Evolutionary conservation across 2,888 invertebrate species (phyloP), one percentile per base, ranked within the genome.

Genomic region (Conistra vaccinii): DNA sequence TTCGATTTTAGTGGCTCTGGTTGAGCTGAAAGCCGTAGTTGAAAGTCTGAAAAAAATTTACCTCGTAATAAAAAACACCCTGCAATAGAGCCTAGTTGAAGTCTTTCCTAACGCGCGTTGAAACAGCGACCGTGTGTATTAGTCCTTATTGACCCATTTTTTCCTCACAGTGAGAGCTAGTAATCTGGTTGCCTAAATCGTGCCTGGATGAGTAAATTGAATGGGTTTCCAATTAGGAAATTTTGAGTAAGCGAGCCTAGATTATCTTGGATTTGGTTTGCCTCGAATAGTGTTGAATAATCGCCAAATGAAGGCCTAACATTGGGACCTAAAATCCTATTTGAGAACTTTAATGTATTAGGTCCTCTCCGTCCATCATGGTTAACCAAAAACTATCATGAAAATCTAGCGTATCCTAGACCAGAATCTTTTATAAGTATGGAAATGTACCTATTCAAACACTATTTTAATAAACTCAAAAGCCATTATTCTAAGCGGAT

Each of bases 201-300:
- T 55, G 23, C 45, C 45, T 39, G 12, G 14, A 10, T 42, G 14
- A 62, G 57, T 67, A 23, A 80, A 67, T 76, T 57, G 26, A 76
- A 76, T 76, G 20, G 51, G 39, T 45, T 69, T 76, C 23, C 62
- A 76, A 76, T 80, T 76, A 76, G 45, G 61, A 80, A 42, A 75
- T 75, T 80, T 26, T 17, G 39, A 57, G 55, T 26, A 58, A 45
- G 57, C n/a, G 14, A 62, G 29, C 23, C 39, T 69, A 62, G 53
- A 66, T 80, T 68, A 69, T 76, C 55, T 51, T 76, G 61, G 65
- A 76, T 69, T 76, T 67, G 29, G 66, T 61, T 73, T 9, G 23
- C 51, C 57, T 58, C 57, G 7, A 74, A 80, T 53, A 39, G n/a
- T 45, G 60, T 51, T 35, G n/a, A 55, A 61, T 79, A 75, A 66